A percentile compares a stretch with the other conserved stretches of the same genome.
phyloP scores from a whole-genome alignment of 2,797 vertebrate species.

The Acanthurus tractus region DNA sequence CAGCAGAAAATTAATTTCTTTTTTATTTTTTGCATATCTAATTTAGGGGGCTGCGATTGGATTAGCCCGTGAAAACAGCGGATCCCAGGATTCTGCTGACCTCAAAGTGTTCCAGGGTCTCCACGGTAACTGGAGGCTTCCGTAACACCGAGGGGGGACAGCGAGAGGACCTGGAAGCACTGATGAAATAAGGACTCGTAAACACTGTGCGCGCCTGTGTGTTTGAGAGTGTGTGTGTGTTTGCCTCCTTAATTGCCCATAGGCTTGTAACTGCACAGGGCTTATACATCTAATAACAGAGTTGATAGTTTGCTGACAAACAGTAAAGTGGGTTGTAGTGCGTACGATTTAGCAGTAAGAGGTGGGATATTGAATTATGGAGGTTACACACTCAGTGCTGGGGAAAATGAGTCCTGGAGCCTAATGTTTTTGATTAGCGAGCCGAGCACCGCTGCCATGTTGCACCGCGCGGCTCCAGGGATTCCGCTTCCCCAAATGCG shows the following conservation, averaged over 20 bases:
- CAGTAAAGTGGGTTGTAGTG: constrained; percentile 71
- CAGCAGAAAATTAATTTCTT: constrained; percentile 86
- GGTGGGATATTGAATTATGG: constrained; percentile 81
- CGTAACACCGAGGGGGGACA: constrained; percentile 43
- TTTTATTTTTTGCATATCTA: constrained; percentile 86
- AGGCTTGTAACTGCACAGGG: constrained; percentile 67
- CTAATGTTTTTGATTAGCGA: constrained; percentile 84
- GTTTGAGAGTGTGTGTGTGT: constrained; percentile 10
- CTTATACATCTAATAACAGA: constrained; percentile 72
- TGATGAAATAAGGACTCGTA: constrained; percentile 78
- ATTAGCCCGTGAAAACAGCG: constrained; percentile 84
- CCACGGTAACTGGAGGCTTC: constrained; percentile 74
- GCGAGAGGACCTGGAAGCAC: constrained; percentile 73
- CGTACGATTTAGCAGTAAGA: constrained; percentile 73
- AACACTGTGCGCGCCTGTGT: constrained; percentile 48
- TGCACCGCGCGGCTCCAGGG: constrained; percentile 68
- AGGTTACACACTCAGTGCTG: constrained; percentile 73
- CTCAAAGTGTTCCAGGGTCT: constrained; percentile 79
- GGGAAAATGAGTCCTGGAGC: constrained; percentile 76
- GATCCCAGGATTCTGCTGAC: constrained; percentile 83
- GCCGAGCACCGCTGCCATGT: constrained; percentile 58
- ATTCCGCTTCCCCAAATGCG: constrained; percentile 56
- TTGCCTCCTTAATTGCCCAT: constrained; percentile 72
- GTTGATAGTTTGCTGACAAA: constrained; percentile 83
- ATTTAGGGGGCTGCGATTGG: constrained; percentile 81